Base-by-base conservation (phyloP, 2,797 vertebrate genomes). In the Heliangelus exortis region DNA sequence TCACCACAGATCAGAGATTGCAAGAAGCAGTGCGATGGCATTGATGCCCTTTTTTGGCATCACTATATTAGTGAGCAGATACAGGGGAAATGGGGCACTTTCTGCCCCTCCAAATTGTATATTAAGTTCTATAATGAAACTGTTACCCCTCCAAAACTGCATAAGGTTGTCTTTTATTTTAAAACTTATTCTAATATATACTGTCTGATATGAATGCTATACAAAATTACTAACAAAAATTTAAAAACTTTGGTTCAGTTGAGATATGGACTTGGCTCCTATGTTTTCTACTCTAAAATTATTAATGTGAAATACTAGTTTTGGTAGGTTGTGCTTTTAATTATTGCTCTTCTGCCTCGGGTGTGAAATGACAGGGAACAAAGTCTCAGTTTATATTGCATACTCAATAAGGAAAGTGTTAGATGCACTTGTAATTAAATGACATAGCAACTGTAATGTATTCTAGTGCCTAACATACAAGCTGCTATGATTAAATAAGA, bases 21-120 rank as follows among this genome's bases (percentile, higher is more conserved):
- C 80, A 25, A 88, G 71, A 29, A 63, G 51, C 69, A 51, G 53
- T 51, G 26, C 0, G 3, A 59, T 71, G 71, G 92, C 74, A 65
- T 5, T 29, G 79, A 86, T 94, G 91, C 83, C 91, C 92, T 93
- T 96, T 96, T 96, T 96, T 94, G 92, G 92, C 88, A 48, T 95
- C 94, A n/a, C 45, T 53, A 1, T 55, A 76, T 67, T 62, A 19
- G 73, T 41, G 59, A 89, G 53, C 53, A 88, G 79, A 89, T 58
- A 31, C 11, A 45, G 84, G 82, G 51, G 61, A 84, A 89, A 63
- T 0, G 0, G 82, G 78, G 79, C 63, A 10, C 82, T 59, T 45
- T 45, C 57, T 73, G 50, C 73, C 85, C 82, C 41, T 91, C 48
- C 39, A 47, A 28, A 29, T 29, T 25, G 2, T 77, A 14, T n/a